phyloP scores from a whole-genome alignment of 2,888 invertebrate species.

The Drosophila fulvimacula region DNA sequence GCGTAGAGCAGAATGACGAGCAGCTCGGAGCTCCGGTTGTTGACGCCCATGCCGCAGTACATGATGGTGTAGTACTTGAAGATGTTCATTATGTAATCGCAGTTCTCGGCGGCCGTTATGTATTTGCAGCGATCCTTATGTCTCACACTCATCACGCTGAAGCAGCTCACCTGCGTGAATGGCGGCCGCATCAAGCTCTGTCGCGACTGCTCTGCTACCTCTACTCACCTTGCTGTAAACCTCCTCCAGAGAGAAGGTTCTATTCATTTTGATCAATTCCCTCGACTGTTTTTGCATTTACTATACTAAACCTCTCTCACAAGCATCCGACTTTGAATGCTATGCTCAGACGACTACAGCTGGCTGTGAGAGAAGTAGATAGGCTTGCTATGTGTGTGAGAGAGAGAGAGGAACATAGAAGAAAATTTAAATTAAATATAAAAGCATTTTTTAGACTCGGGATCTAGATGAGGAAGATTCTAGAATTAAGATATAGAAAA shows the following conservation, averaged over 20 bases:
- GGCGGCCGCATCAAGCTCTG: too few species aligned
- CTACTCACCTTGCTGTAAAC: background rate
- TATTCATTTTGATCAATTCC: background rate
- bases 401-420: too few species aligned
- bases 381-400: background rate
- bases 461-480: too few species aligned
- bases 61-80: conserved; percentile 2
- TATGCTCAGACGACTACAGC: background rate
- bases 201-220: background rate
- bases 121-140: background rate
- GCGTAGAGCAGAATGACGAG: background rate
- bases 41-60: background rate
- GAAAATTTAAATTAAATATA: too few species aligned
- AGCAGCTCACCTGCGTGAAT: conserved; percentile 1
- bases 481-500: too few species aligned
- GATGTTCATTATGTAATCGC: background rate
- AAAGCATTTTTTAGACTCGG: too few species aligned
- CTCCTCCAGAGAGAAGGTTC: background rate
- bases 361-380: background rate
- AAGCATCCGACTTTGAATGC: background rate
- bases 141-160: background rate
- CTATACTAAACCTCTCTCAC: background rate
- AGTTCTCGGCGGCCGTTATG: background rate
- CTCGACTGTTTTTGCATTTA: background rate
- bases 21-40: background rate